phyloP scores from a whole-genome alignment of 2,797 vertebrate genomes.

The Capromys pilorides region DNA sequence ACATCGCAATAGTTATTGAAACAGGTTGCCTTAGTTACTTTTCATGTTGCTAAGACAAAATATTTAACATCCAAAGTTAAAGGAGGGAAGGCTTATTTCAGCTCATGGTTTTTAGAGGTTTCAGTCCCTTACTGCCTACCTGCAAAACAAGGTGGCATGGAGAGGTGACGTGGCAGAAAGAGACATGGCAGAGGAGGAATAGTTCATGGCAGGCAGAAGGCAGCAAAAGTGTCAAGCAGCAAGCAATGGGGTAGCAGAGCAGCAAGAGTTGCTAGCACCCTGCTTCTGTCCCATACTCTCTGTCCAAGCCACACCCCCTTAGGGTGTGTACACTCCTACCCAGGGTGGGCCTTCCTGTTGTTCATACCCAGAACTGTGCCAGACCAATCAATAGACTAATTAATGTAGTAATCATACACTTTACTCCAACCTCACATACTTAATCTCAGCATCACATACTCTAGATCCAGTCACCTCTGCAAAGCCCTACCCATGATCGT shows the following conservation, averaged over 20 bases:
- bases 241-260: background rate
- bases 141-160: background rate
- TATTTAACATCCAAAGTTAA: background rate
- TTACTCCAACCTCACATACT: background rate
- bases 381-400: background rate
- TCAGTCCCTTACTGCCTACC: background rate
- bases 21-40: background rate
- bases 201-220: background rate
- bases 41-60: background rate
- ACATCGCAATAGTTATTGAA: background rate
- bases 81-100: no score
- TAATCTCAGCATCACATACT: no score
- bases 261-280: background rate
- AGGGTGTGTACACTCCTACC: background rate
- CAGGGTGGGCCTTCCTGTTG: no score
- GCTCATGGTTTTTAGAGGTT: background rate
- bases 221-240: background rate
- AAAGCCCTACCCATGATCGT: no score
- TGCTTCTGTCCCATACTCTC: background rate
- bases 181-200: background rate
- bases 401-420: background rate
- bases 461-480: no score
- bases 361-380: no score
- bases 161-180: background rate
- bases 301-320: background rate